phyloP scores from a whole-genome alignment of 23 tunicate species.

The Trididemnum miniatum region DNA sequence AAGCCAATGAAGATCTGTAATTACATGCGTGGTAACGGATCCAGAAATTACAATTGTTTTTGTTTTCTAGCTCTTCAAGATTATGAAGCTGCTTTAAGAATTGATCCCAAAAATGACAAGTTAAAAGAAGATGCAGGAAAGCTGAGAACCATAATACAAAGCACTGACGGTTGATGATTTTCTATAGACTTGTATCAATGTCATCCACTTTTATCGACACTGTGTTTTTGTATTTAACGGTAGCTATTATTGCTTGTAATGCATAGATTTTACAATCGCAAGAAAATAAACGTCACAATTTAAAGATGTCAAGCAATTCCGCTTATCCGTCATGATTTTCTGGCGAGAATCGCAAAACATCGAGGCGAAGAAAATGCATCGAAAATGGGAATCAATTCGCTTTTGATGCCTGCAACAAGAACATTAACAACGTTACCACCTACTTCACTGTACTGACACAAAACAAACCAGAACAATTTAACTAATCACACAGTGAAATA shows the following conservation, averaged over 20 bases:
- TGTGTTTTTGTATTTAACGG: no score
- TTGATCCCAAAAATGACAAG: slow-evolving; percentile 80
- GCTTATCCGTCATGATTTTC: neutral
- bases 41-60: no score
- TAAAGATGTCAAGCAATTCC: no score
- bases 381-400: slow-evolving; percentile 21
- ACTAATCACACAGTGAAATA: neutral
- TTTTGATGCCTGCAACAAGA: neutral
- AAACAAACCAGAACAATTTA: neutral
- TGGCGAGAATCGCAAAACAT: slow-evolving; percentile 30
- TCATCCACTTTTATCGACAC: no score
- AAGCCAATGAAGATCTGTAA: no score
- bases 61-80: slow-evolving; percentile 64
- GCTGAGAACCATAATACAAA: slow-evolving; percentile 66
- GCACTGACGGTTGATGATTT: slow-evolving; percentile 27
- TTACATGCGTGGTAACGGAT: no score
- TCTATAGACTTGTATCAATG: no score
- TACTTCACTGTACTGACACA: neutral
- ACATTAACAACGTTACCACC: neutral
- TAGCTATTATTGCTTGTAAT: no score
- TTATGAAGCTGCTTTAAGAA: slow-evolving; percentile 84
- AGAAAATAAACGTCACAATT: no score
- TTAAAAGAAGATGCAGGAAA: slow-evolving; percentile 65
- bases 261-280: no score
- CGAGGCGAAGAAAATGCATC: slow-evolving; percentile 18